Conservation (phyloP, 2,113 vertebrate species). For the Hylia prasina region DNA sequence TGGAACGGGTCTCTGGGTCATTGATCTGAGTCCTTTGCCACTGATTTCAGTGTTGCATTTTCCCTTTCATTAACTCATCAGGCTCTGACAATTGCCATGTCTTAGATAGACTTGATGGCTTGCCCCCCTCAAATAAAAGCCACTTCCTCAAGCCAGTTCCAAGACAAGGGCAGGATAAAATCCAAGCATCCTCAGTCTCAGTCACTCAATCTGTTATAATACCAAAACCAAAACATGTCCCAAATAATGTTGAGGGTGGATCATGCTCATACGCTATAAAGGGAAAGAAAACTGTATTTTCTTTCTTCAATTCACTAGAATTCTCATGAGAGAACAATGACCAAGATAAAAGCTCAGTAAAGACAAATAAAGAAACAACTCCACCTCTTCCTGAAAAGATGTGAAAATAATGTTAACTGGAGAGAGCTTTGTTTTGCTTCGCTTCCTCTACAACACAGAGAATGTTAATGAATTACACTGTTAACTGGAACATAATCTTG, state of each 20-base stretch:
- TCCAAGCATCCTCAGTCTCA: neutral
- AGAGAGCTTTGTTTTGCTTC: slow-evolving; percentile 43
- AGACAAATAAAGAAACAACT: slow-evolving; percentile 35
- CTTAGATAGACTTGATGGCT: neutral
- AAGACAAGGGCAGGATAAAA: neutral
- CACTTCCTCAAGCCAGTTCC: neutral
- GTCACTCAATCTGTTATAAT: neutral
- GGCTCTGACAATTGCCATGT: neutral
- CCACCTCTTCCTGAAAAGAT: slow-evolving; percentile 11
- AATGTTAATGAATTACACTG: slow-evolving; percentile 63
- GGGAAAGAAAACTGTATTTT: neutral
- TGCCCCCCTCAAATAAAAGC: neutral
- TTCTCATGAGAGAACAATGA: neutral
- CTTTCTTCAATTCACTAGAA: neutral
- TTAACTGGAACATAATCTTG: slow-evolving; percentile 67
- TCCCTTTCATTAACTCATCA: slow-evolving; percentile 28
- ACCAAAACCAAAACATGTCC: neutral
- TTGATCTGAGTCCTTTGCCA: neutral
- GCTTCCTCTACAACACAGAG: slow-evolving; percentile 44
- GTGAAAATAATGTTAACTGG: slow-evolving; percentile 33
- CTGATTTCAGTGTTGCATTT: neutral
- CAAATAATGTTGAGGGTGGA: neutral
- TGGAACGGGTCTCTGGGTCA: neutral
- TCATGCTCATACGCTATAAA: neutral
- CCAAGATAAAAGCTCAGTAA: slow-evolving; percentile 29